Evolutionary conservation across 2,113 vertebrate species (phyloP).

Genomic region (Thunnus maccoyii): DNA sequence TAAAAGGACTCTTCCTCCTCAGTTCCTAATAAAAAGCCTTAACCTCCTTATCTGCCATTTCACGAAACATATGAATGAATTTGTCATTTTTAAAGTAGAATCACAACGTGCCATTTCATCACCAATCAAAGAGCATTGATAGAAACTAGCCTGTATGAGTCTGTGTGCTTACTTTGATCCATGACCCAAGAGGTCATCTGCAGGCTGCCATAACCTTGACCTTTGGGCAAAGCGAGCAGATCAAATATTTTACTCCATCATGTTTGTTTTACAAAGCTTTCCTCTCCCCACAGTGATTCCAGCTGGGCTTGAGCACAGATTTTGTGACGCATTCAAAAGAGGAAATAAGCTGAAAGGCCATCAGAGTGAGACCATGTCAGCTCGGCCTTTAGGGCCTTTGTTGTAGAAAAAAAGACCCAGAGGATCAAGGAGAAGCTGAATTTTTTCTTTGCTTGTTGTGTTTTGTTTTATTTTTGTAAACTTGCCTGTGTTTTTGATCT

Average conservation of each 20-base stretch:
- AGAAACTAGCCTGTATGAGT: constrained; percentile 41
- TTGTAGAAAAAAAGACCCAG: constrained; percentile 69
- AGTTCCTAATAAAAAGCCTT: background rate
- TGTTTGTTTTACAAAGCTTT: constrained; percentile 81
- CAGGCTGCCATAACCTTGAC: constrained; percentile 82
- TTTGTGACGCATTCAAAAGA: constrained; percentile 77
- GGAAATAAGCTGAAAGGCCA: constrained; percentile 78
- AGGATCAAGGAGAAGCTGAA: constrained; percentile 71
- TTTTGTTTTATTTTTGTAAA: constrained; percentile 80
- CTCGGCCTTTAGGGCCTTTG: constrained; percentile 76
- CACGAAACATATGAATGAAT: constrained; percentile 10
- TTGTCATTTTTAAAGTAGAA: constrained; percentile 24
- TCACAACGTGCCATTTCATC: constrained; percentile 3
- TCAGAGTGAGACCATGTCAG: constrained; percentile 77
- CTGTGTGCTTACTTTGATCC: constrained; percentile 67
- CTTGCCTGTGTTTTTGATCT: constrained; percentile 77
- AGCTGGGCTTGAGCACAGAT: constrained; percentile 79
- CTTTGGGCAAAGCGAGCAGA: constrained; percentile 69
- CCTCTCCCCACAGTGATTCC: constrained; percentile 79
- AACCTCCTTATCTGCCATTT: constrained; percentile 8
- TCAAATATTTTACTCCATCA: constrained; percentile 79
- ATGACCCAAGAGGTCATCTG: constrained; percentile 74
- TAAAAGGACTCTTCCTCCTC: no score
- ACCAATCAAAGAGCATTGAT: constrained; percentile 23
- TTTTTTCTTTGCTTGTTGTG: constrained; percentile 79